phyloP scores from a whole-genome alignment of 2,888 invertebrate species.

The Epinotia nisella region DNA sequence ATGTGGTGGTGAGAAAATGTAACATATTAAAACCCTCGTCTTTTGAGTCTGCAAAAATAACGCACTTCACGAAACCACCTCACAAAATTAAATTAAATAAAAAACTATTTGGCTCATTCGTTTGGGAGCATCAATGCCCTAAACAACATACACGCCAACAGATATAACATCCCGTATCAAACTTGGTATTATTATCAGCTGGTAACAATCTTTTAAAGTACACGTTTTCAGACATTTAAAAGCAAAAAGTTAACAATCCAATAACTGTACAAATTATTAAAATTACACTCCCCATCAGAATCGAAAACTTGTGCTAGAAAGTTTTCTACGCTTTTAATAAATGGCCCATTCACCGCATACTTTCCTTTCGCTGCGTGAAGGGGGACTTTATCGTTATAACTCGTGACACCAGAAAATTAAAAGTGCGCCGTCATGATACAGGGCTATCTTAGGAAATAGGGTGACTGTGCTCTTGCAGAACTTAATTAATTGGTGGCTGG shows the following conservation, averaged over 20 bases:
- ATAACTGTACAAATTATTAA: constrained; percentile 21
- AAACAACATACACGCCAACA: neutral
- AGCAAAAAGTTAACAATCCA: neutral
- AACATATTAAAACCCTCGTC: too few relatives aligned
- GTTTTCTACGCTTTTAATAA: constrained; percentile 79
- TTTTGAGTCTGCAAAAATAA: too few relatives aligned
- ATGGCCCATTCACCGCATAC: constrained; percentile 78
- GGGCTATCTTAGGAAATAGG: constrained; percentile 75
- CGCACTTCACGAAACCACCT: too few relatives aligned
- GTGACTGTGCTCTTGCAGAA: constrained; percentile 74
- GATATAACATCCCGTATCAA: neutral
- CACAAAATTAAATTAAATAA: too few relatives aligned
- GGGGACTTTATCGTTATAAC: constrained; percentile 75
- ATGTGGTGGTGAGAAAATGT: too few relatives aligned
- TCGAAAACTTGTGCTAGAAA: constrained; percentile 71
- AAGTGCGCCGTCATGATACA: constrained; percentile 77
- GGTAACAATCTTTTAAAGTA: neutral
- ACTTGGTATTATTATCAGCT: neutral
- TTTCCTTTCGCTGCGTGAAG: constrained; percentile 64
- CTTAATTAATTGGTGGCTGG: constrained; percentile 77
- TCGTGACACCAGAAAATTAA: constrained; percentile 82
- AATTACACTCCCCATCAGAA: constrained; percentile 51
- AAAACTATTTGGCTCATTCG: too few relatives aligned
- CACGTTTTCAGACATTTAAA: neutral
- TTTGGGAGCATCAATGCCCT: too few relatives aligned